These are phyloP conservation scores for Agonopterix alstromeriana DNA, from an alignment of 2,888 invertebrate species.

Conservation along the genomic window DNA sequence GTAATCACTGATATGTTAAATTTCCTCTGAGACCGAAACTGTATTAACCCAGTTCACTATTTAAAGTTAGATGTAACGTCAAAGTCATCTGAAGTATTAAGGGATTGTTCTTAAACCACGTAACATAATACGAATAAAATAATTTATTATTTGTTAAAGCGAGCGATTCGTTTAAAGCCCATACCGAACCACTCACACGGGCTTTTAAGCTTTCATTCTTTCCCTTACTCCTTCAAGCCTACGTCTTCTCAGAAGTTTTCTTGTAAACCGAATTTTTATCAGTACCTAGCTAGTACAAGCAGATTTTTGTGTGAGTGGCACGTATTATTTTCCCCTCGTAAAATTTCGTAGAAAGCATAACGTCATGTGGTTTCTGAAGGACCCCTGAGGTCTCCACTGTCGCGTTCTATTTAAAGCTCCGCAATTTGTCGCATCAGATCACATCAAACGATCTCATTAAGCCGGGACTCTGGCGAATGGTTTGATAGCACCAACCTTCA, in stretches of 20 bases:
- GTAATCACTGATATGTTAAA: conserved; percentile 13
- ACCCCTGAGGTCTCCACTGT: neutral
- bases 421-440: conserved; percentile 52
- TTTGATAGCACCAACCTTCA: conserved; percentile 6
- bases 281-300: too few species aligned
- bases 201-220: too few species aligned
- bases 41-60: conserved; percentile 17
- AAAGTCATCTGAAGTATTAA: neutral
- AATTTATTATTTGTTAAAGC: neutral
- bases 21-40: conserved; percentile 19
- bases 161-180: too few species aligned
- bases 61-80: neutral
- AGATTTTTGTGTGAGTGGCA: too few species aligned
- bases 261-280: too few species aligned
- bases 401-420: conserved; percentile 25
- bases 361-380: neutral
- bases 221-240: too few species aligned
- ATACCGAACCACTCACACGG: too few species aligned
- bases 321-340: too few species aligned
- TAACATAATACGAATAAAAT: neutral
- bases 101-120: neutral
- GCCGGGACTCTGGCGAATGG: conserved; percentile 10
- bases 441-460: conserved; percentile 53
- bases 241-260: too few species aligned
- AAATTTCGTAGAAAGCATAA: too few species aligned